These are phyloP conservation scores for Lemur catta DNA, from an alignment of 2,797 vertebrate genomes.

Conservation along the genomic window DNA sequence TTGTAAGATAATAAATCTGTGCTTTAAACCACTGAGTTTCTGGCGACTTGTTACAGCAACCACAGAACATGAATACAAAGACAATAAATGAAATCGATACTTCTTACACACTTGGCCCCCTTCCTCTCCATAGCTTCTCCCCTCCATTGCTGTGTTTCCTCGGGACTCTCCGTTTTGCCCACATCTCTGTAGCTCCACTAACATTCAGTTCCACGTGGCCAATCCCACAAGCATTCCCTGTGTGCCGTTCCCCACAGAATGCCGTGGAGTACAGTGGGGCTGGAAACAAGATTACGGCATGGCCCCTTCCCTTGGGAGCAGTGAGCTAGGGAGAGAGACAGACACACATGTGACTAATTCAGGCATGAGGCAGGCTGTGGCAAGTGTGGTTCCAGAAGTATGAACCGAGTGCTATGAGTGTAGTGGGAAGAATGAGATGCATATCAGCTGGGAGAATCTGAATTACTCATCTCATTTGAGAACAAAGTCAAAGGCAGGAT, in stretches of 20 bases:
- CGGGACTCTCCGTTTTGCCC: background rate
- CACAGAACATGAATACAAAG: background rate
- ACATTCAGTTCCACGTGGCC: background rate
- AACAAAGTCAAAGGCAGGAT: slow-evolving; percentile 10
- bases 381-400: slow-evolving; percentile 28
- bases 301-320: background rate
- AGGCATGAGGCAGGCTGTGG: background rate
- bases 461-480: slow-evolving; percentile 33
- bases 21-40: background rate
- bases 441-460: background rate
- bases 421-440: background rate
- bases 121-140: background rate
- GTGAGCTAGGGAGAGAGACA: background rate
- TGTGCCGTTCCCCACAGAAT: background rate
- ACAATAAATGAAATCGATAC: background rate
- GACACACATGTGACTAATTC: background rate
- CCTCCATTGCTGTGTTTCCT: background rate
- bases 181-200: background rate
- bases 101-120: background rate
- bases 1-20: background rate
- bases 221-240: background rate
- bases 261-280: fast-evolving
- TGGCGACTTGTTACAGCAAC: background rate
- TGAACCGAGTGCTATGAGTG: background rate
- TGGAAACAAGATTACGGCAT: background rate